Conservation (phyloP, 2,888 invertebrate species). For the Blastobasis adustella region DNA sequence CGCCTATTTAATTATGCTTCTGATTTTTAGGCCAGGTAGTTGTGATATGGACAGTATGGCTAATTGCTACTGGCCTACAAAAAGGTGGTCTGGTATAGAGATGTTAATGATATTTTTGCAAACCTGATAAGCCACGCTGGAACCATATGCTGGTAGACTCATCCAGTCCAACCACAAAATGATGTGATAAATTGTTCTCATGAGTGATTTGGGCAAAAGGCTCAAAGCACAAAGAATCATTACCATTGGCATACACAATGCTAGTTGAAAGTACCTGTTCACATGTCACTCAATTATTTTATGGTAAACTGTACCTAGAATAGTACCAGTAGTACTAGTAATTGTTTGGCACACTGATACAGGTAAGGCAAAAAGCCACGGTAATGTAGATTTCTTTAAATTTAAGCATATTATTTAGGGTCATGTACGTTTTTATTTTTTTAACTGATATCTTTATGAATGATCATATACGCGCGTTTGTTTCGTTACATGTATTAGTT, state of each 20-base stretch:
- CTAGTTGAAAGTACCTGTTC: no score
- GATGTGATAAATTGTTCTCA: no score
- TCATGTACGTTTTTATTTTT: slow-evolving; percentile 65
- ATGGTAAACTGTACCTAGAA: background rate
- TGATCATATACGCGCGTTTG: slow-evolving; percentile 41
- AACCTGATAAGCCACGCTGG: no score
- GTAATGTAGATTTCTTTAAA: slow-evolving; percentile 17
- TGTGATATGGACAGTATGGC: no score
- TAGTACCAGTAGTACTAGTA: slow-evolving; percentile 21
- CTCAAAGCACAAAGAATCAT: background rate
- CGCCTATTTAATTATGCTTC: slow-evolving; percentile 30
- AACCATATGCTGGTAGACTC: no score
- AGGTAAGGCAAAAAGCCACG: slow-evolving; percentile 18
- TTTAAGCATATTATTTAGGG: slow-evolving; percentile 13
- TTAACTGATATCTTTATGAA: slow-evolving; percentile 48
- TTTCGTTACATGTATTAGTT: slow-evolving; percentile 22
- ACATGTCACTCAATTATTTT: no score
- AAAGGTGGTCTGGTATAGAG: no score
- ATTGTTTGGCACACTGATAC: slow-evolving; percentile 7
- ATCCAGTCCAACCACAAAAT: no score
- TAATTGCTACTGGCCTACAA: no score
- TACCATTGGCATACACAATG: no score
- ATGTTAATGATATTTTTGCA: no score
- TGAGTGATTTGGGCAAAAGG: no score
- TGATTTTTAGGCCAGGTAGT: slow-evolving; percentile 12